phyloP scores from a whole-genome alignment of 2,888 invertebrate species.

The Electrophaes corylata region DNA sequence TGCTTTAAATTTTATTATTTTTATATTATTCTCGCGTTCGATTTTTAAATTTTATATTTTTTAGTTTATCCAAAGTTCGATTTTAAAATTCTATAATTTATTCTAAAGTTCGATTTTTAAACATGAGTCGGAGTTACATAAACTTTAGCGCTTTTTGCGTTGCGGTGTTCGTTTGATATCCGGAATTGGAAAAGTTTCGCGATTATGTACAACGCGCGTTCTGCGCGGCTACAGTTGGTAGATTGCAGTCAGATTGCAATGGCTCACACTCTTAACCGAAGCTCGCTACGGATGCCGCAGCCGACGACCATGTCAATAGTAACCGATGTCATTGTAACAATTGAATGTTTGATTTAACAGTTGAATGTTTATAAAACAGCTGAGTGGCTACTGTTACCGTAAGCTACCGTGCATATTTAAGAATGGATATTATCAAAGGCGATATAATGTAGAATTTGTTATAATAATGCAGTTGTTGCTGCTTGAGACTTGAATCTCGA shows the following conservation, averaged over 20 bases:
- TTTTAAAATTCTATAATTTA: not conserved
- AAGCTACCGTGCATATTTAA: not conserved
- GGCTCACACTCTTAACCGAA: constrained; percentile 72
- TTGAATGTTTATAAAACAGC: constrained; percentile 22
- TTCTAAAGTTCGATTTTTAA: constrained; percentile 3
- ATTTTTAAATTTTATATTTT: no score
- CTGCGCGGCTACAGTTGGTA: constrained; percentile 64
- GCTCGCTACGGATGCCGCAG: constrained; percentile 65
- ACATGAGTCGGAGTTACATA: not conserved
- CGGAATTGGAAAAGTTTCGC: constrained; percentile 3
- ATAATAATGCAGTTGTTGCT: no score
- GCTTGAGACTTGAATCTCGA: no score
- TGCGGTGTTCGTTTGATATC: not conserved
- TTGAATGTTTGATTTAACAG: constrained; percentile 45
- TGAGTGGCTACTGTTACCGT: not conserved
- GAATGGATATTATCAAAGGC: not conserved
- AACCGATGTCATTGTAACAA: constrained; percentile 43
- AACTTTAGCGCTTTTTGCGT: not conserved
- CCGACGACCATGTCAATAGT: constrained; percentile 49
- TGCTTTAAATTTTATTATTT: no score
- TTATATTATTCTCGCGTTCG: no score
- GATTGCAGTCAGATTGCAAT: constrained; percentile 71
- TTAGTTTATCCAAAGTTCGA: no score
- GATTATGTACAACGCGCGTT: constrained; percentile 56
- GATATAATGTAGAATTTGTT: no score